Evolutionary conservation across 2,113 vertebrate species (phyloP).

Genomic region (Fregata magnificens): DNA sequence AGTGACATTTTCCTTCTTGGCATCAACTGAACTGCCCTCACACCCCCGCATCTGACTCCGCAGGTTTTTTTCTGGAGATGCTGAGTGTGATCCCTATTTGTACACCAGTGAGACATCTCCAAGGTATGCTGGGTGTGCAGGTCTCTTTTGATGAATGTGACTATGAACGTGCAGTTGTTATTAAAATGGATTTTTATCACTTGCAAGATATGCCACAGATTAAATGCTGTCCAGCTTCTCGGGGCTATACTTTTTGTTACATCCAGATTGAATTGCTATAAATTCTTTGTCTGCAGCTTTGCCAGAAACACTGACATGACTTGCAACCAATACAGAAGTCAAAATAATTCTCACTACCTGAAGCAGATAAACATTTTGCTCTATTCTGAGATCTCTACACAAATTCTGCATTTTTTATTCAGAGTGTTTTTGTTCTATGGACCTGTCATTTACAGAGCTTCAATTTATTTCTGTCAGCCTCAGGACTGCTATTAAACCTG

Average conservation of each 20-base stretch:
- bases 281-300: not conserved
- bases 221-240: not conserved
- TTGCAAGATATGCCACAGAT: not conserved
- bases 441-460: not conserved
- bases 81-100: constrained; percentile 55
- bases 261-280: not conserved
- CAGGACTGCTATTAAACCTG: not conserved
- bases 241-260: not conserved
- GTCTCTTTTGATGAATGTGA: not conserved
- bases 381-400: not conserved
- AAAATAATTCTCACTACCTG: not conserved
- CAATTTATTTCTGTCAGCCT: not conserved
- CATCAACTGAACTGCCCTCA: not conserved
- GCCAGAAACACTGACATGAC: not conserved
- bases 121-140: constrained; percentile 16
- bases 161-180: not conserved
- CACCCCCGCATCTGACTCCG: not conserved
- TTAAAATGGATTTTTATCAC: not conserved
- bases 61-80: constrained; percentile 30
- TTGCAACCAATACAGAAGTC: not conserved
- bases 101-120: not conserved
- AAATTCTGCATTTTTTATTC: not conserved
- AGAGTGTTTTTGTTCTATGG: not conserved
- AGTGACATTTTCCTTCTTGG: constrained; percentile 56
- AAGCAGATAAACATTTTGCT: not conserved